Evolutionary conservation across 2,113 vertebrate genomes (phyloP).

Genomic region (Neomonachus schauinslandi): DNA sequence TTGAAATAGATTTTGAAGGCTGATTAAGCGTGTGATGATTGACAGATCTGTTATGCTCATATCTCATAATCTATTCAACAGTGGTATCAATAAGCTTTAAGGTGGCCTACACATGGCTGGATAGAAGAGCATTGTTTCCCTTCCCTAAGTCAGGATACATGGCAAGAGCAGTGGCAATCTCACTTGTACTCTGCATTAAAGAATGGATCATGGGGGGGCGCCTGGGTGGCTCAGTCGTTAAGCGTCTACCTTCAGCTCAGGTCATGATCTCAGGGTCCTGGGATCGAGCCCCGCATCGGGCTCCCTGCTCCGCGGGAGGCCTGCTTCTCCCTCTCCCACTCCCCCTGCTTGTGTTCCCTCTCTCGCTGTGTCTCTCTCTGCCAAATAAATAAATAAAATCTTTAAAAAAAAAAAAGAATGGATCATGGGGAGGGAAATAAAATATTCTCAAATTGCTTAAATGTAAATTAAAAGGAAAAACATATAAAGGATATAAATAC

Average conservation of each 20-base stretch:
- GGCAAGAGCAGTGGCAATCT: neutral
- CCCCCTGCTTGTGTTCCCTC: too few species aligned
- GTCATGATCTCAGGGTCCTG: too few species aligned
- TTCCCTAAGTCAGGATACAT: neutral
- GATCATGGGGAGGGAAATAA: constrained; percentile 62
- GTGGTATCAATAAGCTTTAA: neutral
- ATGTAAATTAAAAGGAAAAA: constrained; percentile 71
- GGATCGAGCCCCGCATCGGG: too few species aligned
- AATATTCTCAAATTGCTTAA: constrained; percentile 49
- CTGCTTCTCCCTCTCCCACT: too few species aligned
- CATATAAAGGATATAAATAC: constrained; percentile 63
- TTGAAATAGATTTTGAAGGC: constrained; percentile 38
- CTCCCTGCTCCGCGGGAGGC: too few species aligned
- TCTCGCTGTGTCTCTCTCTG: too few species aligned
- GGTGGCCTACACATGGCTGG: constrained; percentile 27
- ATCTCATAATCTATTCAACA: neutral
- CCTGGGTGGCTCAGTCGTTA: too few species aligned
- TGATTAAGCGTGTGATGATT: neutral
- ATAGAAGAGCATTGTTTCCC: neutral
- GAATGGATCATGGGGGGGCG: constrained; percentile 54
- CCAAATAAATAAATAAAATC: too few species aligned
- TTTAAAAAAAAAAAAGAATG: too few species aligned
- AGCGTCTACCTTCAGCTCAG: too few species aligned
- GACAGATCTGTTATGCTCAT: neutral
- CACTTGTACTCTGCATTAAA: constrained; percentile 58